Evolutionary conservation across 30 jellyfish, hydroid and myxozoan species (phyloP).

Genomic region (Clytia hemisphaerica): DNA sequence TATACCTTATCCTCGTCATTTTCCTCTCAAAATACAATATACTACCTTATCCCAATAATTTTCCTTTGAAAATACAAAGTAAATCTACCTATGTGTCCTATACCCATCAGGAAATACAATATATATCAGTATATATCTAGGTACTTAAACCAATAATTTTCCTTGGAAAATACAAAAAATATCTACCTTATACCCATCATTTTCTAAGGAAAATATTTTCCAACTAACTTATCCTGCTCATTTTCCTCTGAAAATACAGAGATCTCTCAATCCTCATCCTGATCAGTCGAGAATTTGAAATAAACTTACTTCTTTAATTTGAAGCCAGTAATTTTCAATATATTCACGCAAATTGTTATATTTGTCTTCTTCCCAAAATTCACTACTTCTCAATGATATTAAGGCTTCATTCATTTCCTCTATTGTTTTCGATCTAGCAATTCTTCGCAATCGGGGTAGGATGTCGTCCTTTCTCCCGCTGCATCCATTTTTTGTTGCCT

Average conservation of each 20-base stretch:
- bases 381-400: constrained; percentile 3
- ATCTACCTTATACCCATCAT: not conserved
- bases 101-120: too few relatives aligned
- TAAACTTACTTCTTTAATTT: not conserved
- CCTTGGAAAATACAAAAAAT: not conserved
- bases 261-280: too few relatives aligned
- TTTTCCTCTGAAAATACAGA: too few relatives aligned
- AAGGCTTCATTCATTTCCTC: constrained; percentile 8
- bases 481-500: constrained; percentile 18
- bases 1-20: not conserved
- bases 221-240: too few relatives aligned
- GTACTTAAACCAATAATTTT: too few relatives aligned
- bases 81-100: not conserved
- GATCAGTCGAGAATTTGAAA: too few relatives aligned
- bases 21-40: too few relatives aligned
- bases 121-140: too few relatives aligned
- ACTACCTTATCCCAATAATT: too few relatives aligned
- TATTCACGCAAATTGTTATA: not conserved
- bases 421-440: constrained; percentile 11
- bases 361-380: constrained; percentile 6
- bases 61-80: too few relatives aligned
- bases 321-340: constrained; percentile 13
- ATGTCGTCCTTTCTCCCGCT: constrained; percentile 19
- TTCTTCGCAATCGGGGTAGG: constrained; percentile 21
- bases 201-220: not conserved